Conservation (phyloP, 2,113 vertebrate species). For the Ranitomeya imitator region DNA sequence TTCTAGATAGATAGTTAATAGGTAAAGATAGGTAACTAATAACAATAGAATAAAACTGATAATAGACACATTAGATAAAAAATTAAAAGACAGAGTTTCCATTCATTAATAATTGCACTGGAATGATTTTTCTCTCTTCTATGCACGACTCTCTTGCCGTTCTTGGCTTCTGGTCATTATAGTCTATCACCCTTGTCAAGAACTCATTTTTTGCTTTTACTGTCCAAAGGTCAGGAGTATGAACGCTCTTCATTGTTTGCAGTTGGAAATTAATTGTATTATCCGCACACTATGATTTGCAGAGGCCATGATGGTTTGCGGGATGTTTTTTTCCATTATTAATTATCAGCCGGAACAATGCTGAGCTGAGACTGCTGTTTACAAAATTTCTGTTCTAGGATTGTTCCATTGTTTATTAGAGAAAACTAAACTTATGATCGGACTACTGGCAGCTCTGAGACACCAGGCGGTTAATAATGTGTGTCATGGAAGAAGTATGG, state of each 20-base stretch:
- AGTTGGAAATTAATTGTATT: background rate
- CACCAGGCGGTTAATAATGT: background rate
- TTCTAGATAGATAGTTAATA: no score
- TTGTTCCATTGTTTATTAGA: constrained; percentile 43
- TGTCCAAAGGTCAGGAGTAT: background rate
- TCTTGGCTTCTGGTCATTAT: background rate
- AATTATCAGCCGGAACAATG: background rate
- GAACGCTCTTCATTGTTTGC: background rate
- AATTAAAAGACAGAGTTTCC: no score
- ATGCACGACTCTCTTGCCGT: background rate
- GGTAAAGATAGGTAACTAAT: no score
- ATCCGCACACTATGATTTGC: background rate
- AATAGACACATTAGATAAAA: no score
- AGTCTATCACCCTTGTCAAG: background rate
- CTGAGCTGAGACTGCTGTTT: constrained; percentile 1
- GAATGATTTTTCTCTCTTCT: no score
- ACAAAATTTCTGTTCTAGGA: constrained; percentile 17
- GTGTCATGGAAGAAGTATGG: background rate
- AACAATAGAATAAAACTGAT: no score
- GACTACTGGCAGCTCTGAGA: background rate
- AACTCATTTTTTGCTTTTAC: background rate
- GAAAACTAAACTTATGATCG: background rate
- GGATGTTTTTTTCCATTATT: constrained; percentile 37
- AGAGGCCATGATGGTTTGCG: background rate
- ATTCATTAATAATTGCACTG: no score